These are phyloP conservation scores for Trichomalopsis sarcophagae DNA, from an alignment of 1,140 invertebrate genomes.

Conservation along the genomic window DNA sequence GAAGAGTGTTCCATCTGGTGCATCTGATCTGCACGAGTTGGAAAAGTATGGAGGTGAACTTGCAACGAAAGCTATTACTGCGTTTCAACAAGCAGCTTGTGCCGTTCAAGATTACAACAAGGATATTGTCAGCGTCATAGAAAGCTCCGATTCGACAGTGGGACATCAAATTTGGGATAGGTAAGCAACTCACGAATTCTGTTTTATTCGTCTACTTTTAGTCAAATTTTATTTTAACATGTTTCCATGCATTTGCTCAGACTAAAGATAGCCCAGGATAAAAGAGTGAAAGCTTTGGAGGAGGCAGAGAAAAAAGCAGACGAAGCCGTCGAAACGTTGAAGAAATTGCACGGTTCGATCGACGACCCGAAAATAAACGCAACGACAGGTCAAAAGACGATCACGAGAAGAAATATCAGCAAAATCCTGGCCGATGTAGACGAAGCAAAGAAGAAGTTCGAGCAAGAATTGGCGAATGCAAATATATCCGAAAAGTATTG, in stretches of 20 bases:
- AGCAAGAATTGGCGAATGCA: slow-evolving; percentile 74
- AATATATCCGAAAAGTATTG: slow-evolving; percentile 83
- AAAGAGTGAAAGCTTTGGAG: slow-evolving; percentile 73
- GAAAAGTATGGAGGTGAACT: slow-evolving; percentile 76
- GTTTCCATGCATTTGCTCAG: slow-evolving; percentile 56
- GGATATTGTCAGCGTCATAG: slow-evolving; percentile 79
- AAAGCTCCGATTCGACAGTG: slow-evolving; percentile 74
- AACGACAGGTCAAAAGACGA: slow-evolving; percentile 72
- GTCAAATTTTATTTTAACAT: background rate
- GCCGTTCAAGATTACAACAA: slow-evolving; percentile 77
- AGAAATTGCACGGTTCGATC: slow-evolving; percentile 65
- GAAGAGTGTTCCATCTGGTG: slow-evolving; percentile 22
- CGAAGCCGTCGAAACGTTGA: slow-evolving; percentile 63
- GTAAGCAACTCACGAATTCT: slow-evolving; percentile 53
- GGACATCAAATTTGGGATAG: slow-evolving; percentile 75
- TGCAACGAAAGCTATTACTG: slow-evolving; percentile 75
- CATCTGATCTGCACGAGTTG: slow-evolving; percentile 74
- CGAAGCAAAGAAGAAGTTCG: slow-evolving; percentile 77
- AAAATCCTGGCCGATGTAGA: slow-evolving; percentile 79
- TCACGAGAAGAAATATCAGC: slow-evolving; percentile 77
- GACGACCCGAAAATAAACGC: slow-evolving; percentile 75
- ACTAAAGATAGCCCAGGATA: slow-evolving; percentile 77
- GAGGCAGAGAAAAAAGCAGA: slow-evolving; percentile 73
- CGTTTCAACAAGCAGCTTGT: slow-evolving; percentile 76
- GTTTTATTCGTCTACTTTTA: background rate